Evolutionary conservation across 2,797 vertebrate species (phyloP).

Genomic region (Xyrichtys novacula): DNA sequence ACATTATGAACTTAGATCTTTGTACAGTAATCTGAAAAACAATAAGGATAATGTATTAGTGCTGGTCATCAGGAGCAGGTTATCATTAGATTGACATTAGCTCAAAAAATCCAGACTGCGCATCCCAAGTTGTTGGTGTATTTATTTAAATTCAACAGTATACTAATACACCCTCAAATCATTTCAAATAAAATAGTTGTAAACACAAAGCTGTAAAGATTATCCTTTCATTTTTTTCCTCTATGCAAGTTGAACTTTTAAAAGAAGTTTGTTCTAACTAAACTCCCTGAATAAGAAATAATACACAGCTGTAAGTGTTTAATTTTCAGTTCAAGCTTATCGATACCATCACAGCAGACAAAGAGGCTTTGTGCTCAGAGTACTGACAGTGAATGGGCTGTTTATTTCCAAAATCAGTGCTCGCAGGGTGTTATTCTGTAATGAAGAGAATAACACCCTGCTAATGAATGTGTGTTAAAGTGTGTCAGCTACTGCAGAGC

Average conservation of each 20-base stretch:
- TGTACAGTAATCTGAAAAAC: no score
- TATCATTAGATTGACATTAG: no score
- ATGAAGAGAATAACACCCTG: no score
- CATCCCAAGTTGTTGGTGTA: no score
- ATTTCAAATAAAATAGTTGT: not conserved
- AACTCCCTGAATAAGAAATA: not conserved
- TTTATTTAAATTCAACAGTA: not conserved
- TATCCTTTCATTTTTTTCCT: not conserved
- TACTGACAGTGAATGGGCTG: conserved; percentile 19
- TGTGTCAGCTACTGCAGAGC: conserved; percentile 21
- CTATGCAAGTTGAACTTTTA: not conserved
- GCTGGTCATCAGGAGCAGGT: no score
- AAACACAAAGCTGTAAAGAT: not conserved
- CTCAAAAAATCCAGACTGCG: no score
- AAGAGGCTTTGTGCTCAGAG: conserved; percentile 12
- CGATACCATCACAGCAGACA: conserved; percentile 19
- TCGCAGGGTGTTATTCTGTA: conserved; percentile 19
- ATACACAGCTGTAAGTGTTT: conserved; percentile 1
- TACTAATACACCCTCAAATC: not conserved
- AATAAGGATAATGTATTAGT: no score
- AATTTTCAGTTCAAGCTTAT: not conserved
- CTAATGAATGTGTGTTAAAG: conserved; percentile 43
- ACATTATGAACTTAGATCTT: no score
- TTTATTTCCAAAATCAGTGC: conserved; percentile 40
- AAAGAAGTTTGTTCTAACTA: not conserved